These are phyloP conservation scores for Sinocyclocheilus maitianheensis DNA, from an alignment of 2,113 vertebrate genomes.

Conservation along the genomic window DNA sequence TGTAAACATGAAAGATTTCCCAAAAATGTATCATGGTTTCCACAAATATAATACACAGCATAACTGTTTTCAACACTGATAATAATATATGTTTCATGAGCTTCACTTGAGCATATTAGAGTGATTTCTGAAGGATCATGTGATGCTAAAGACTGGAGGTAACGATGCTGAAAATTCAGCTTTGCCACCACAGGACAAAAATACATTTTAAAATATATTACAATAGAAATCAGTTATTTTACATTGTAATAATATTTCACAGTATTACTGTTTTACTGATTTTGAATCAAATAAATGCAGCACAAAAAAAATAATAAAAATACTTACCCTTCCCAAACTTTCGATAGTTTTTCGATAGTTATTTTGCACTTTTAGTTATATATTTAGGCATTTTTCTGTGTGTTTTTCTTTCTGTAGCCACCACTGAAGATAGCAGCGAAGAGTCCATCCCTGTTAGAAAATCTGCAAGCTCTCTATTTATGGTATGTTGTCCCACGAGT, in stretches of 20 bases:
- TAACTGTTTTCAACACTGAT: background rate
- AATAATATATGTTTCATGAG: background rate
- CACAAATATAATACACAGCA: no score
- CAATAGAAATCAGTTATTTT: background rate
- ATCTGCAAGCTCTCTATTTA: background rate
- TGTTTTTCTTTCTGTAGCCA: slow-evolving; percentile 36
- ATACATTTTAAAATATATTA: background rate
- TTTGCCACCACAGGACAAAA: background rate
- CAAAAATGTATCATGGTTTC: no score
- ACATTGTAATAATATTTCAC: background rate
- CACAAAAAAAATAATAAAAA: background rate
- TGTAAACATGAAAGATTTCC: background rate
- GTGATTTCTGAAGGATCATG: background rate
- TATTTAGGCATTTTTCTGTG: background rate
- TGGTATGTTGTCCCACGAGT: slow-evolving; percentile 18
- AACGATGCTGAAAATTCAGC: background rate
- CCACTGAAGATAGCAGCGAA: slow-evolving; percentile 39
- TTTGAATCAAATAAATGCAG: background rate
- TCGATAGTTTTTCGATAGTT: no score
- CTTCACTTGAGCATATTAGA: background rate
- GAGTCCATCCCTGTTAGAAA: slow-evolving; percentile 31
- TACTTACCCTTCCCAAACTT: no score
- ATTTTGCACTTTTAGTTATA: slow-evolving; percentile 1
- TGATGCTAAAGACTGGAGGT: background rate
- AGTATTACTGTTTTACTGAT: background rate